Evolutionary conservation across 2,888 invertebrate genomes (phyloP).

Genomic region (Mythimna vitellina): DNA sequence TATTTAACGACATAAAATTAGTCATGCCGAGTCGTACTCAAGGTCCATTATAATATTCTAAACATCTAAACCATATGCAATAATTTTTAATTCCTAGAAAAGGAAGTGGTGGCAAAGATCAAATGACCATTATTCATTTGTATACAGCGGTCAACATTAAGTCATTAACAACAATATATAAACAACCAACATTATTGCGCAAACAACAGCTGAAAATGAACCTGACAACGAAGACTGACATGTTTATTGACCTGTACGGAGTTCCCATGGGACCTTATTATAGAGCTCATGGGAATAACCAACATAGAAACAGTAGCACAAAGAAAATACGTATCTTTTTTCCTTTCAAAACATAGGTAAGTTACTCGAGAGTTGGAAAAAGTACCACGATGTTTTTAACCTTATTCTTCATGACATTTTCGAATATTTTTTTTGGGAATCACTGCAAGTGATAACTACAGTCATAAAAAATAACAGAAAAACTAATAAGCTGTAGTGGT

Average conservation of each 20-base stretch:
- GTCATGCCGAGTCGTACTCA: not conserved
- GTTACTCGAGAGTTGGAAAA: not conserved
- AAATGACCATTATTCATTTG: constrained; percentile 40
- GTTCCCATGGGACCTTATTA: constrained; percentile 57
- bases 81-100: constrained; percentile 44
- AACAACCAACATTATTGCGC: constrained; percentile 43
- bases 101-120: constrained; percentile 48
- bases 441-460: not conserved
- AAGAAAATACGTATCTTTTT: not conserved
- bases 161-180: constrained; percentile 30
- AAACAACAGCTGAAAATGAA: constrained; percentile 38
- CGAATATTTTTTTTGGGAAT: not conserved
- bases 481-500: not conserved
- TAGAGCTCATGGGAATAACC: constrained; percentile 11
- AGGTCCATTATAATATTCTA: constrained; percentile 5
- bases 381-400: not conserved
- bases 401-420: not conserved
- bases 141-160: constrained; percentile 31
- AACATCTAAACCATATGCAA: constrained; percentile 12
- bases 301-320: not conserved
- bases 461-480: not conserved
- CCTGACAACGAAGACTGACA: constrained; percentile 57
- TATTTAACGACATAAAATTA: not conserved
- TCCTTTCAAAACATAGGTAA: not conserved
- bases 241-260: constrained; percentile 58